A percentile compares a stretch with the other conserved stretches of the same genome.
Conservation (phyloP, 2,113 vertebrate species). For the Callaeas wilsoni region DNA sequence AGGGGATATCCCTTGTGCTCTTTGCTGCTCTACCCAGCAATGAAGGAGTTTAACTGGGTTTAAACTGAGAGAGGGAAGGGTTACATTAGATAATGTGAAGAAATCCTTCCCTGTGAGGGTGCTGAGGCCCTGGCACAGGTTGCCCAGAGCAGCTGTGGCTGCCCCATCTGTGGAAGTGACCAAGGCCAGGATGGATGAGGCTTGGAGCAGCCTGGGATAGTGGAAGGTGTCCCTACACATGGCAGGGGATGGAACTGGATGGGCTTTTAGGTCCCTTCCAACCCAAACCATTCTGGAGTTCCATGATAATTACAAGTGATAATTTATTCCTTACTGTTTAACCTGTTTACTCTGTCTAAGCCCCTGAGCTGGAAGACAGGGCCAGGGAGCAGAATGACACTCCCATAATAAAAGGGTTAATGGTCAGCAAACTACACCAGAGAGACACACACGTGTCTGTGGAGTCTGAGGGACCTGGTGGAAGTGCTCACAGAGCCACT, state of each 20-base stretch:
- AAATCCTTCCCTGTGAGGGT: accelerated
- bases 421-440: background rate
- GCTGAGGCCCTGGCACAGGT: background rate
- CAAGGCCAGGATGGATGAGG: background rate
- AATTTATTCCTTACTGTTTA: background rate
- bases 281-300: background rate
- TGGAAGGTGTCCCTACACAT: background rate
- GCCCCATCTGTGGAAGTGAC: background rate
- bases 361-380: background rate
- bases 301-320: background rate
- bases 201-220: background rate
- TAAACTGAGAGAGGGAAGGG: background rate
- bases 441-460: background rate
- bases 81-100: background rate
- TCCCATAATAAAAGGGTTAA: background rate
- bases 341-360: background rate
- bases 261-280: background rate
- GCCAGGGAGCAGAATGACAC: background rate
- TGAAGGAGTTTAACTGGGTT: background rate
- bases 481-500: background rate
- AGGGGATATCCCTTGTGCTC: background rate
- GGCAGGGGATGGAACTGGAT: background rate
- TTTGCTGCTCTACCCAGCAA: background rate
- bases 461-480: background rate
- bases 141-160: background rate